These are phyloP conservation scores for Cataglyphis cursor DNA, from an alignment of 2,888 invertebrate species.

Conservation along the genomic window DNA sequence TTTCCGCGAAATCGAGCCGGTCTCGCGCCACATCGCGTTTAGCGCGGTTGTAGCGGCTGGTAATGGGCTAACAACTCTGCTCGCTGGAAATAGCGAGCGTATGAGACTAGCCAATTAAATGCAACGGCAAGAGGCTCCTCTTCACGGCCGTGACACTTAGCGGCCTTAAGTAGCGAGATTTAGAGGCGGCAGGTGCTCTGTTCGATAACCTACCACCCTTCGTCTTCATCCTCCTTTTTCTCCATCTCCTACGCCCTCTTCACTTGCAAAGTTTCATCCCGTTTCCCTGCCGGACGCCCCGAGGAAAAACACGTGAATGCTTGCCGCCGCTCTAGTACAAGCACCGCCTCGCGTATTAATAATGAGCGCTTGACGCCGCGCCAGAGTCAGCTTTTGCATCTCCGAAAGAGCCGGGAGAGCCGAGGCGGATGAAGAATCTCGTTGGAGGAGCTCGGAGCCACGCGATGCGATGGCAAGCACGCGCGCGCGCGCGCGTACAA, in stretches of 20 bases:
- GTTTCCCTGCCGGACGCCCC: slow-evolving; percentile 58
- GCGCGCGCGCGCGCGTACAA: background rate
- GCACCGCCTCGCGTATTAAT: slow-evolving; percentile 77
- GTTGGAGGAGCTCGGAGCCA: slow-evolving; percentile 58
- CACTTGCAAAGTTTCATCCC: slow-evolving; percentile 27
- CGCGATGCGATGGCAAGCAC: slow-evolving; percentile 39
- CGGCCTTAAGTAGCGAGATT: slow-evolving; percentile 85
- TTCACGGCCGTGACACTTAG: slow-evolving; percentile 78
- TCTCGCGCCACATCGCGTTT: slow-evolving; percentile 8
- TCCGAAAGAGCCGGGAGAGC: slow-evolving; percentile 44
- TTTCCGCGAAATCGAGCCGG: slow-evolving; percentile 42
- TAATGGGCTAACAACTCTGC: slow-evolving; percentile 82
- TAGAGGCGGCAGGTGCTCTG: slow-evolving; percentile 85
- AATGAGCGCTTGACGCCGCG: slow-evolving; percentile 79
- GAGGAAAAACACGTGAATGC: slow-evolving; percentile 75
- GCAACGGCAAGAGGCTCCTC: slow-evolving; percentile 74
- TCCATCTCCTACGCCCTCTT: slow-evolving; percentile 17
- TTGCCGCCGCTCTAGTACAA: slow-evolving; percentile 77
- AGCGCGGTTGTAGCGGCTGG: slow-evolving; percentile 62
- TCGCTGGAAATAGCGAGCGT: slow-evolving; percentile 80
- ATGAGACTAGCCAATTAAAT: slow-evolving; percentile 84
- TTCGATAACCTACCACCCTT: slow-evolving; percentile 59
- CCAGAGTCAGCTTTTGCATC: slow-evolving; percentile 69
- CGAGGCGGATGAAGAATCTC: slow-evolving; percentile 62
- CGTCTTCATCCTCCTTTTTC: slow-evolving; percentile 50